Conservation (phyloP, 2,888 invertebrate genomes). For the Cacoxenus indagator region DNA sequence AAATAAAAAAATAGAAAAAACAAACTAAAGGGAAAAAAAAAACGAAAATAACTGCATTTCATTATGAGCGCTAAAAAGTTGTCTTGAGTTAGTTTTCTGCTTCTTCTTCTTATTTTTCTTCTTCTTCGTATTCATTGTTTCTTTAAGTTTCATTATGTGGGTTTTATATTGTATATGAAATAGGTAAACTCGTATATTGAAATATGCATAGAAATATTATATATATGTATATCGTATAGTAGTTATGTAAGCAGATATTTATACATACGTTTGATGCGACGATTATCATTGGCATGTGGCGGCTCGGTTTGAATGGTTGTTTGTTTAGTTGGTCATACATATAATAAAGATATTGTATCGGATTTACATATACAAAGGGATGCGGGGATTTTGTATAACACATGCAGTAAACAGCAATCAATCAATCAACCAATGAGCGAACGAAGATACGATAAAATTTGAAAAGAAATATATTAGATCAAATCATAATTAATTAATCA, state of each 20-base stretch:
- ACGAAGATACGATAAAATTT: neutral
- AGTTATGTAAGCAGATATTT: conserved; percentile 25
- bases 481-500: conserved; percentile 11
- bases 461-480: neutral
- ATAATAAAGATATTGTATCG: conserved; percentile 24
- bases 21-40: too few relatives aligned
- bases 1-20: too few relatives aligned
- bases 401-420: conserved; percentile 43
- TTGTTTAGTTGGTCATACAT: conserved; percentile 30
- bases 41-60: too few relatives aligned
- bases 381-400: conserved; percentile 16
- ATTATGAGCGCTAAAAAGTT: too few relatives aligned
- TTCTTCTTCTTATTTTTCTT: too few relatives aligned
- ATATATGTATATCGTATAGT: too few relatives aligned
- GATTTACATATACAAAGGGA: conserved; percentile 11
- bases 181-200: too few relatives aligned
- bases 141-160: too few relatives aligned
- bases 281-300: neutral
- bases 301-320: conserved; percentile 34
- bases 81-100: too few relatives aligned
- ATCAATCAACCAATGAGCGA: conserved; percentile 25
- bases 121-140: too few relatives aligned
- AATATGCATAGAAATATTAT: too few relatives aligned
- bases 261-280: conserved; percentile 59
- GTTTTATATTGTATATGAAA: too few relatives aligned